Base-by-base conservation (phyloP, 2,113 vertebrate genomes). In the Ammodytes marinus region DNA sequence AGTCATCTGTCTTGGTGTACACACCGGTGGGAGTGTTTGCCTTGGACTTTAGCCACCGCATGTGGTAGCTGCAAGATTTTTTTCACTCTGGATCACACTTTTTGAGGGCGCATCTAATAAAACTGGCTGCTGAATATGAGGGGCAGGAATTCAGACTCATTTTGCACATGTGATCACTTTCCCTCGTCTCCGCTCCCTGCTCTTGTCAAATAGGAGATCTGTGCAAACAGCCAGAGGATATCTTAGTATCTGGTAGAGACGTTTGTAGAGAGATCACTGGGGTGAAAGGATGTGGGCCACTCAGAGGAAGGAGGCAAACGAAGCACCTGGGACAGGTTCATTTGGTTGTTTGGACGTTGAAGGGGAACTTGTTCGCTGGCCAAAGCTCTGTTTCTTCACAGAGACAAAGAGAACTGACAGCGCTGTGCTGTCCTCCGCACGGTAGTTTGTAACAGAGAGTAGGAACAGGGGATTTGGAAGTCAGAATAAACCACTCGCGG, bases 31-130 rank as follows among this genome's bases (percentile, higher is more conserved):
- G 95, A 96, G 94, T 97, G 95, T 98, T 98, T 97, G 83, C 85
- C 89, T 97, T 99, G 97, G 97, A 96, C 76, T 75, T 47, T 55
- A 73, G 96, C 97, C 97, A 98, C 94, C 82, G 93, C 96, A 97
- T 97, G 96, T 96, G 97, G 96, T 96, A 96, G 95, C 95, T 92
- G 94, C 91, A 80, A 90, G 91, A 94, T 82, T 84, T 89, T 86
- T 91, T 82, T 89, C 46, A 12, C 13, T 13, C 88, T 86, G 85
- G 78, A 89, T 92, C 91, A 86, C 90, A 85, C 92, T 92, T 88
- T 88, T 82, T 86, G 81, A 79, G 87, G 82, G 83, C 53, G 80
- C 67, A 13, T 89, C 92, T 91, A 93, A 93, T 92, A 91, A 92
- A 91, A 80, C 45, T 63, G 60, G 77, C 86, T 88, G 86, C 83